Evolutionary conservation across 2,797 vertebrate species (phyloP).

Genomic region (Syngnathus acus): DNA sequence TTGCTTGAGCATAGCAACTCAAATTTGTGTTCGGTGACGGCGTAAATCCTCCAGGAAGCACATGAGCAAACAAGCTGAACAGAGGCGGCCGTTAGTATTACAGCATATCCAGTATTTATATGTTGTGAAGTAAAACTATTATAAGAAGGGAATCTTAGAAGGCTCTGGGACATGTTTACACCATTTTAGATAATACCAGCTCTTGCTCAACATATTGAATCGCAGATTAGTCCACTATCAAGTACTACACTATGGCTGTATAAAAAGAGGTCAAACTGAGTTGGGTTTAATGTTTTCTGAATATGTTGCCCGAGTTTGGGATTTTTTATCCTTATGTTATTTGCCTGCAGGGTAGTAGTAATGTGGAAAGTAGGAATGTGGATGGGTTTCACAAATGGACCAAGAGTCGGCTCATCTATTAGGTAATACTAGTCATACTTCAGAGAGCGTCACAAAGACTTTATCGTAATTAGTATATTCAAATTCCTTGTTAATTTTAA

Average conservation of each 20-base stretch:
- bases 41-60: conserved; percentile 57
- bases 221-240: conserved; percentile 67
- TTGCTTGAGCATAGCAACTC: conserved; percentile 40
- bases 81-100: conserved; percentile 47
- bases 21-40: conserved; percentile 55
- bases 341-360: conserved; percentile 12
- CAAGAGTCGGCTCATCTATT: neutral
- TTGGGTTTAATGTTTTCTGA: conserved; percentile 51
- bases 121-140: conserved; percentile 65
- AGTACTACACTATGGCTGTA: conserved; percentile 50
- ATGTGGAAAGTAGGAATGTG: conserved; percentile 12
- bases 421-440: neutral
- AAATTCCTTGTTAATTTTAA: no score
- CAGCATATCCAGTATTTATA: conserved; percentile 64
- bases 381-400: conserved; percentile 6
- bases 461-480: no score
- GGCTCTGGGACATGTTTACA: conserved; percentile 73
- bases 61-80: conserved; percentile 55
- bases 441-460: neutral
- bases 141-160: conserved; percentile 57
- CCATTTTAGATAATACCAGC: conserved; percentile 62
- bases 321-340: conserved; percentile 33
- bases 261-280: conserved; percentile 54
- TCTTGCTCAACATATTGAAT: conserved; percentile 71
- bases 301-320: conserved; percentile 36